Evolutionary conservation across 2,888 invertebrate species (phyloP).

Genomic region (Diarsia mendica): DNA sequence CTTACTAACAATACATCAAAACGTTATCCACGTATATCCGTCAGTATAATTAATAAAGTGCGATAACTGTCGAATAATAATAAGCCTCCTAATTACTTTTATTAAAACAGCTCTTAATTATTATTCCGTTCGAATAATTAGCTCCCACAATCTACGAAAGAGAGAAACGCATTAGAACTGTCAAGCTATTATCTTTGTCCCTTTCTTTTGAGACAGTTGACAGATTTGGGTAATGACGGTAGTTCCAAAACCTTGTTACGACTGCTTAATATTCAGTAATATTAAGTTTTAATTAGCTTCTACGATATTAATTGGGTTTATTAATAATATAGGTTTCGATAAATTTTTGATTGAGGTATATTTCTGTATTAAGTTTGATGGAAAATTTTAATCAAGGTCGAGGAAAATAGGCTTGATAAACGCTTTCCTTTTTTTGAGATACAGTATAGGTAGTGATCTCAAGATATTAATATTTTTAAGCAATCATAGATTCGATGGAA

Average conservation of each 20-base stretch:
- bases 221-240: conserved; percentile 33
- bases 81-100: conserved; percentile 55
- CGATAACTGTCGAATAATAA: conserved; percentile 59
- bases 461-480: neutral
- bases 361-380: neutral
- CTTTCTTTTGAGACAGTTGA: conserved; percentile 31
- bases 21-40: conserved; percentile 52
- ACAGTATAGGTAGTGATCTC: neutral
- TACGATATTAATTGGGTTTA: neutral
- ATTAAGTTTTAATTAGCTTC: conserved; percentile 16
- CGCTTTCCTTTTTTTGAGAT: neutral
- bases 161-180: conserved; percentile 44
- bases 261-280: neutral
- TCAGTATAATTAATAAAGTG: conserved; percentile 56
- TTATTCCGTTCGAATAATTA: conserved; percentile 60
- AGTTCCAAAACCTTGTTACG: conserved; percentile 22
- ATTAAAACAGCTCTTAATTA: conserved; percentile 54
- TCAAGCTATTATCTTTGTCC: conserved; percentile 40
- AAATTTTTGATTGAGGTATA: conserved; percentile 2
- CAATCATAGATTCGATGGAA: neutral
- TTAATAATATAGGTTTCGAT: neutral
- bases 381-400: neutral
- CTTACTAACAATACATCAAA: conserved; percentile 29
- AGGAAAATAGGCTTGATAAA: neutral
- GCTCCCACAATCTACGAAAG: conserved; percentile 45